These are phyloP conservation scores for Arbacia lixula DNA, from an alignment of 53 echinoderm and acorn worm species.

Conservation along the genomic window DNA sequence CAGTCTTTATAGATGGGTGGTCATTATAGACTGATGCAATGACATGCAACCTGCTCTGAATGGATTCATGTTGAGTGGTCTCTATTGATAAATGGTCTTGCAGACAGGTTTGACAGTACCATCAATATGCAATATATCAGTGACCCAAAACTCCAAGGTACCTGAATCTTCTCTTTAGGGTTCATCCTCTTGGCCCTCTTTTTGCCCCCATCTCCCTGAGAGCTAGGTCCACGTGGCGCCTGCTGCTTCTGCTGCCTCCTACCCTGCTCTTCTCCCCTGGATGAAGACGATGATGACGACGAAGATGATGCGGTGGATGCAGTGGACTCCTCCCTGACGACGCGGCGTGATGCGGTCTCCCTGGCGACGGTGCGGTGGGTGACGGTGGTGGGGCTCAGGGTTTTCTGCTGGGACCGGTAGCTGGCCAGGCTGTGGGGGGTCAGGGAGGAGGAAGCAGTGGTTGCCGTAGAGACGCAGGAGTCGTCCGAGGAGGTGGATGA, in stretches of 20 bases:
- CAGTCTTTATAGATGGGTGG: too few relatives aligned
- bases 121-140: too few relatives aligned
- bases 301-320: neutral
- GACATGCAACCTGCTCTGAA: too few relatives aligned
- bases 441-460: conserved; percentile 5
- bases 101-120: too few relatives aligned
- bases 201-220: neutral
- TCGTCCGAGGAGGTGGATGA: conserved; percentile 13
- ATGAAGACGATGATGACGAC: neutral
- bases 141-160: too few relatives aligned
- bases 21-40: too few relatives aligned
- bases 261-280: neutral
- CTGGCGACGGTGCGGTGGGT: conserved; percentile 53
- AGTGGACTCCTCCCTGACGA: conserved; percentile 26
- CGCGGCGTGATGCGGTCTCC: conserved; percentile 23
- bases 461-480: conserved; percentile 10
- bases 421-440: conserved; percentile 51
- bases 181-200: conserved; percentile 26
- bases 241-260: neutral
- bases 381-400: conserved; percentile 31
- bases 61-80: too few relatives aligned
- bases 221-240: neutral
- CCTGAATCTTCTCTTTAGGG: conserved; percentile 76
- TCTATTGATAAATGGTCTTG: too few relatives aligned
- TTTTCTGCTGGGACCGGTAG: conserved; percentile 43